Evolutionary conservation across 2,888 invertebrate genomes (phyloP).

Genomic region (Clusia tigrina): DNA sequence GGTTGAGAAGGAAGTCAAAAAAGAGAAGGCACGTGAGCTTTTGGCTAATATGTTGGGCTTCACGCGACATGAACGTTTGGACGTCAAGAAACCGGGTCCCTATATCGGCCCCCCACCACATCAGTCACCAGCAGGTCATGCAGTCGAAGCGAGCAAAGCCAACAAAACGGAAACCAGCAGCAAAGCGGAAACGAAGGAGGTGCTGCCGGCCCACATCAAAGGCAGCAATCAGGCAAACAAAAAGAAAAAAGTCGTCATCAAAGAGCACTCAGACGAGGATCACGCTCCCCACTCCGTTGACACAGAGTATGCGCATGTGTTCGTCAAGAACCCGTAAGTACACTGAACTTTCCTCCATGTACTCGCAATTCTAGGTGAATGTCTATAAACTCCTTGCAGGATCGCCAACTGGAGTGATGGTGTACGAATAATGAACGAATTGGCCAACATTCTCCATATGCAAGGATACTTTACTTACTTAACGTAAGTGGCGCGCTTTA

Average conservation of each 20-base stretch:
- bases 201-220: slow-evolving; percentile 60
- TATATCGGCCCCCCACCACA: slow-evolving; percentile 66
- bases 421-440: slow-evolving; percentile 73
- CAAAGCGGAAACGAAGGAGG: slow-evolving; percentile 55
- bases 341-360: background rate
- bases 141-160: slow-evolving; percentile 9
- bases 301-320: slow-evolving; percentile 80
- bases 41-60: slow-evolving; percentile 78
- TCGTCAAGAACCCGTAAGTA: slow-evolving; percentile 76
- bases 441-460: slow-evolving; percentile 74
- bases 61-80: slow-evolving; percentile 86
- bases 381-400: slow-evolving; percentile 53
- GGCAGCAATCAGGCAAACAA: slow-evolving; percentile 51
- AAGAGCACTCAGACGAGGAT: slow-evolving; percentile 64
- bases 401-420: slow-evolving; percentile 77
- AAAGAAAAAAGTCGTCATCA: slow-evolving; percentile 59
- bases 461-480: slow-evolving; percentile 63
- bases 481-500: slow-evolving; percentile 45
- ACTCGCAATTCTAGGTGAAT: background rate
- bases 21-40: slow-evolving; percentile 67
- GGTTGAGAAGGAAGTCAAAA: slow-evolving; percentile 51
- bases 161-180: slow-evolving; percentile 27
- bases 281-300: slow-evolving; percentile 74
- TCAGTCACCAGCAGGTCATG: too few relatives aligned
- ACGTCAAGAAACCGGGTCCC: slow-evolving; percentile 96